These are phyloP conservation scores for Apostichopus leukothele DNA, from an alignment of 53 echinoderm and acorn worm genomes.

Conservation along the genomic window DNA sequence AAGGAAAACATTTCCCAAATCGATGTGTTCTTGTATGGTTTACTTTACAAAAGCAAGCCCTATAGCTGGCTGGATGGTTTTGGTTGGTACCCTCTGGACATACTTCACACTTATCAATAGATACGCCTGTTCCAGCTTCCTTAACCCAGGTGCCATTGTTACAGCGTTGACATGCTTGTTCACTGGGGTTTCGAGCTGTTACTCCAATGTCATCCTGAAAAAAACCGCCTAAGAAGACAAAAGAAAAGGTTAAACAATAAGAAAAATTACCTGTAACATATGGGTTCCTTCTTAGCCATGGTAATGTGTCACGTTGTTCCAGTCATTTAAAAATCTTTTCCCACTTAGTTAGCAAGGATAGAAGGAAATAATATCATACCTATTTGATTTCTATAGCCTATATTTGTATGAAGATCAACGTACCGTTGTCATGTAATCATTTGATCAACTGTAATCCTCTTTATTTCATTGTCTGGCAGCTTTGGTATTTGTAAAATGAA, in stretches of 20 bases:
- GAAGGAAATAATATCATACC: too few relatives aligned
- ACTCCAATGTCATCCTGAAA: constrained; percentile 30
- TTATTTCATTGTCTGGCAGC: too few relatives aligned
- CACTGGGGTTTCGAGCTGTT: not conserved
- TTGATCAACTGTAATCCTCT: too few relatives aligned
- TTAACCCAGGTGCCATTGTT: constrained; percentile 4
- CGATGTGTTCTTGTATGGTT: constrained; percentile 9
- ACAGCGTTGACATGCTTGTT: not conserved
- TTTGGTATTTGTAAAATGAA: too few relatives aligned
- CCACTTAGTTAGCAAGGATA: too few relatives aligned
- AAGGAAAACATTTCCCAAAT: not conserved
- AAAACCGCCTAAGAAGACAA: not conserved
- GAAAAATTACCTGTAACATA: too few relatives aligned
- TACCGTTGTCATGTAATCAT: too few relatives aligned
- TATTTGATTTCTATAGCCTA: too few relatives aligned
- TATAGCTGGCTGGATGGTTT: not conserved
- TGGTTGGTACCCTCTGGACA: constrained; percentile 25
- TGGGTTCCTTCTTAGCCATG: too few relatives aligned
- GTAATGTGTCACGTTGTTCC: too few relatives aligned
- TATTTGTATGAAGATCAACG: too few relatives aligned
- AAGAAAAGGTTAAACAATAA: not conserved
- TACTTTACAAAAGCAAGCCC: constrained; percentile 6
- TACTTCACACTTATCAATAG: not conserved
- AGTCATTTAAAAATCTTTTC: too few relatives aligned
- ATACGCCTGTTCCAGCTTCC: not conserved